A percentile compares a stretch with the other conserved stretches of the same genome.
These are phyloP conservation scores for Nephila pilipes DNA, from an alignment of 1,140 invertebrate species.

Conservation along the genomic window DNA sequence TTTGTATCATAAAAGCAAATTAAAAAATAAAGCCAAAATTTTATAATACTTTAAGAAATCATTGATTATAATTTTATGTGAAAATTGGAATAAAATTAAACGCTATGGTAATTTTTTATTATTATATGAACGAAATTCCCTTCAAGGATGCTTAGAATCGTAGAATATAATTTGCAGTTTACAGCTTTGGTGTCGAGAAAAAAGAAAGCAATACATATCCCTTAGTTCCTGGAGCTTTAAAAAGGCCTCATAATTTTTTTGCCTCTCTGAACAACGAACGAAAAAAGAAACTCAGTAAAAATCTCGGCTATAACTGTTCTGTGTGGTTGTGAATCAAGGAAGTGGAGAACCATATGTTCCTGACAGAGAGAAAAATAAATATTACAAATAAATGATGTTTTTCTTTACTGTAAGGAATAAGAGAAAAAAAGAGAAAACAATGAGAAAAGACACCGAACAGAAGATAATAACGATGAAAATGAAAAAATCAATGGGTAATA, in stretches of 20 bases:
- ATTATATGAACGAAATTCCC: background rate
- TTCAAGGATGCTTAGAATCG: background rate
- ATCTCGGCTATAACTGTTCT: slow-evolving; percentile 35
- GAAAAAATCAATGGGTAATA: slow-evolving; percentile 57
- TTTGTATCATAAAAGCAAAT: too few relatives aligned
- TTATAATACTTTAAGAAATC: too few relatives aligned
- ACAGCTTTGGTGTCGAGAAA: background rate
- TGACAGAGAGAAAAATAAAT: slow-evolving; percentile 57
- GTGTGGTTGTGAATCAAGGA: slow-evolving; percentile 45
- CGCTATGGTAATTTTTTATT: too few relatives aligned
- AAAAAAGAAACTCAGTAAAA: slow-evolving; percentile 16
- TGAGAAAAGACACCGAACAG: slow-evolving; percentile 18
- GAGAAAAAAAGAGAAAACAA: background rate
- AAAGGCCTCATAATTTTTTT: background rate
- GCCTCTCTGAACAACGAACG: background rate
- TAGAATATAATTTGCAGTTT: background rate
- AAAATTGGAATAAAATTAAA: too few relatives aligned
- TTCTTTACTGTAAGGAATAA: background rate
- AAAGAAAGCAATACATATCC: background rate
- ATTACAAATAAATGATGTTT: slow-evolving; percentile 56
- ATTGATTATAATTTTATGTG: too few relatives aligned
- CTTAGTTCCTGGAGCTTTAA: slow-evolving; percentile 2
- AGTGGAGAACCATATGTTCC: slow-evolving; percentile 49
- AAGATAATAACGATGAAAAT: slow-evolving; percentile 19
- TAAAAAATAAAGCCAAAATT: too few relatives aligned